phyloP scores from a whole-genome alignment of 53 echinoderm and acorn worm genomes.

The Apostichopus leukothele region DNA sequence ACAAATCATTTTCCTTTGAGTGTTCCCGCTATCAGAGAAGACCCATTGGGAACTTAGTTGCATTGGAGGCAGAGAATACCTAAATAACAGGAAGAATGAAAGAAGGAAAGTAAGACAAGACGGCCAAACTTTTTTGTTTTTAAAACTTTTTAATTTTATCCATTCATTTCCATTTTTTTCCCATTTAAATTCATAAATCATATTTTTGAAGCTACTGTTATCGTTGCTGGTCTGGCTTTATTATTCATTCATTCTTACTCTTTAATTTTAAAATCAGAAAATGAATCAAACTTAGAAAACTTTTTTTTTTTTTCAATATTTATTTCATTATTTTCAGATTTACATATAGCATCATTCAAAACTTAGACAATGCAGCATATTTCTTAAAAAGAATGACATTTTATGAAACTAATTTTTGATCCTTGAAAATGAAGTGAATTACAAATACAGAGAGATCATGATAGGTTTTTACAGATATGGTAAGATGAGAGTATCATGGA shows the following conservation, averaged over 20 bases:
- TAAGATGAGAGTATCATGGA: no score
- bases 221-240: background rate
- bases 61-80: slow-evolving; percentile 76
- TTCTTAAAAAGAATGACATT: background rate
- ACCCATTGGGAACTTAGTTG: slow-evolving; percentile 75
- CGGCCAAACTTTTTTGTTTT: background rate
- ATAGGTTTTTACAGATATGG: no score
- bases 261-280: background rate
- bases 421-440: no score
- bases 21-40: slow-evolving; percentile 65
- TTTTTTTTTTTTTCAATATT: no score
- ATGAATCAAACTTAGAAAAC: background rate
- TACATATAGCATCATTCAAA: no score
- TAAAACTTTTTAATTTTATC: no score
- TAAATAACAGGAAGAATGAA: slow-evolving; percentile 48
- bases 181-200: no score
- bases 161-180: no score
- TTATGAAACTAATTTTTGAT: no score
- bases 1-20: slow-evolving; percentile 79
- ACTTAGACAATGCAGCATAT: background rate
- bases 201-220: background rate
- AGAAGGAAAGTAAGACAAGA: background rate
- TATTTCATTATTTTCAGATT: no score
- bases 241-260: slow-evolving; percentile 17
- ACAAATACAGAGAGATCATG: no score